Conservation (phyloP, 2,797 vertebrate genomes). For the Bryconaethiops microstoma region DNA sequence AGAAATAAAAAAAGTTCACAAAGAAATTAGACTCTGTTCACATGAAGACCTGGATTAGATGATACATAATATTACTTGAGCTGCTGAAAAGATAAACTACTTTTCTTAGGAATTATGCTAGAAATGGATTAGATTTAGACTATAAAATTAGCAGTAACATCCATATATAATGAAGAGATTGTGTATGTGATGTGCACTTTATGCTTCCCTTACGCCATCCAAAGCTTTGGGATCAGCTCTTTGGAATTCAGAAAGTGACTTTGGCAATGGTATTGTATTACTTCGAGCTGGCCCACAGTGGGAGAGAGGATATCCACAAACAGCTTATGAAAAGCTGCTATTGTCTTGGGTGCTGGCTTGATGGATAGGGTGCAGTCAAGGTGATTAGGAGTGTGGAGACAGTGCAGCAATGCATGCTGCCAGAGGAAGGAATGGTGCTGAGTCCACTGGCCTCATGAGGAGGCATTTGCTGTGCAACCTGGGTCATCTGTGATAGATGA, state of each 20-base stretch:
- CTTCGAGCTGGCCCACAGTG: constrained; percentile 43
- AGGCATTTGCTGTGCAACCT: constrained; percentile 26
- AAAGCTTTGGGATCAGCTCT: constrained; percentile 57
- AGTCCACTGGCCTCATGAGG: constrained; percentile 20
- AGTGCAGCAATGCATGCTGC: constrained; percentile 33
- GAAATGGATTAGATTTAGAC: not conserved
- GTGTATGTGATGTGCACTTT: not conserved
- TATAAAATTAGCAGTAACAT: too few relatives aligned
- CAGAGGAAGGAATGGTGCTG: constrained; percentile 62
- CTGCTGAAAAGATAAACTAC: not conserved
- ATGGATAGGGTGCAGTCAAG: constrained; percentile 51
- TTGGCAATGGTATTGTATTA: constrained; percentile 72
- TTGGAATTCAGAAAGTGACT: constrained; percentile 70
- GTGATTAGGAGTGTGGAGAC: constrained; percentile 53
- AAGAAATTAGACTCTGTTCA: not conserved
- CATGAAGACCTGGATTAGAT: not conserved
- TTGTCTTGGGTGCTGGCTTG: constrained; percentile 53
- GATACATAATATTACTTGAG: not conserved
- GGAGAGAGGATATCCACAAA: constrained; percentile 49
- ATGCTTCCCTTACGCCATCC: not conserved
- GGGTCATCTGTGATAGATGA: constrained; percentile 61
- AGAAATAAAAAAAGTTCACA: not conserved
- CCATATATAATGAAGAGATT: not conserved
- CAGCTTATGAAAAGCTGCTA: constrained; percentile 61
- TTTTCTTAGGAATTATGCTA: not conserved